A percentile compares a stretch with the other conserved stretches of the same genome.
Conservation (phyloP, 2,888 invertebrate genomes). For the Heliconius aoede region DNA sequence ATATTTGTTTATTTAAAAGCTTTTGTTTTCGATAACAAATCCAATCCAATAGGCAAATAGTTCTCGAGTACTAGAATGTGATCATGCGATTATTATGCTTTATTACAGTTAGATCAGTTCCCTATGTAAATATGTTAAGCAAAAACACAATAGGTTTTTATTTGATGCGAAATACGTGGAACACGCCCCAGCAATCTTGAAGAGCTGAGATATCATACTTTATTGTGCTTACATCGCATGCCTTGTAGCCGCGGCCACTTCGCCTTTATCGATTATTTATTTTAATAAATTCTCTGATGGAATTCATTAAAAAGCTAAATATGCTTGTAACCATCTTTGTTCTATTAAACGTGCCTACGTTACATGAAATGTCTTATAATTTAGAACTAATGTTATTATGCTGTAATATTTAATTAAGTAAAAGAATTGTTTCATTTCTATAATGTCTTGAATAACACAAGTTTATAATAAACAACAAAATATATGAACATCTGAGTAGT, state of each 20-base stretch:
- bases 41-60: neutral
- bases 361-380: neutral
- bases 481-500: slow-evolving; percentile 50
- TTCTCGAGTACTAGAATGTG: neutral
- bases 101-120: neutral
- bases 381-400: neutral
- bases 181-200: slow-evolving; percentile 10
- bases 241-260: neutral
- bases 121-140: neutral
- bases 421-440: slow-evolving; percentile 1
- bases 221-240: neutral
- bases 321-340: slow-evolving; percentile 7
- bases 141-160: neutral
- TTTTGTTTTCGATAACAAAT: neutral
- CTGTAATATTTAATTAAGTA: slow-evolving; percentile 6
- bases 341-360: slow-evolving; percentile 1
- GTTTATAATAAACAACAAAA: slow-evolving; percentile 50
- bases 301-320: neutral
- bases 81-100: neutral
- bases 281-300: slow-evolving; percentile 14
- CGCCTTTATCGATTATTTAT: slow-evolving; percentile 6
- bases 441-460: slow-evolving; percentile 28
- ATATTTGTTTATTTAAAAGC: neutral
- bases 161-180: neutral
- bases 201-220: neutral